Evolutionary conservation across 1,140 invertebrate genomes (phyloP).

Genomic region (Conopomorpha cramerella): DNA sequence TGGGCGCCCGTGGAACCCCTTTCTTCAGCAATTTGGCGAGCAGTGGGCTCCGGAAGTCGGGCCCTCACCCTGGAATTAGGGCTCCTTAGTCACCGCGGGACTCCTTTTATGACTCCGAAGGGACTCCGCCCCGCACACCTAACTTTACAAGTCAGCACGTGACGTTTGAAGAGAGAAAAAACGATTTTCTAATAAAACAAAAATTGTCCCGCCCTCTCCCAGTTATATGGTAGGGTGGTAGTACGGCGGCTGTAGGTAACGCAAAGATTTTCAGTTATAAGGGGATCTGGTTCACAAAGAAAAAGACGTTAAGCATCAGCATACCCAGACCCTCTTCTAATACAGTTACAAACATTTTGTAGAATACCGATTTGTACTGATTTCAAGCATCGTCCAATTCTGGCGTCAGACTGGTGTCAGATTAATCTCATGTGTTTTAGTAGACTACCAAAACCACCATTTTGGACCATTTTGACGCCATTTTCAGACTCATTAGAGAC

Average conservation of each 20-base stretch:
- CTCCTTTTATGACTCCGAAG: constrained; percentile 22
- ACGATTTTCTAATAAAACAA: constrained; percentile 5
- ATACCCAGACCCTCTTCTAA: too few species aligned
- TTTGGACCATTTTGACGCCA: too few species aligned
- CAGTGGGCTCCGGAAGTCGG: constrained; percentile 49
- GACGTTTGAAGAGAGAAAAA: too few species aligned
- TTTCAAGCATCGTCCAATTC: too few species aligned
- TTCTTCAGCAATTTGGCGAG: constrained; percentile 51
- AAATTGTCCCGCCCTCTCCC: neutral
- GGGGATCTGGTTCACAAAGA: too few species aligned
- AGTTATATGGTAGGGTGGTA: neutral
- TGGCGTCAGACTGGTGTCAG: too few species aligned
- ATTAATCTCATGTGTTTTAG: too few species aligned
- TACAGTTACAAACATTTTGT: too few species aligned
- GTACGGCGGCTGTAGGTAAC: neutral
- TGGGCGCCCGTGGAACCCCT: constrained; percentile 35
- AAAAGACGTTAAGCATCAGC: too few species aligned
- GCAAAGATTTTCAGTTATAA: neutral
- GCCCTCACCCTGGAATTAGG: constrained; percentile 39
- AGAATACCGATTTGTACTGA: too few species aligned
- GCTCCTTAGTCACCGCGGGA: constrained; percentile 35
- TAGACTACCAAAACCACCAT: too few species aligned
- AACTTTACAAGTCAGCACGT: constrained; percentile 24
- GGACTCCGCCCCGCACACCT: constrained; percentile 39
- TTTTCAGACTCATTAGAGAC: too few species aligned